Conservation (phyloP, 2,797 vertebrate genomes). For the Staurois parvus region DNA sequence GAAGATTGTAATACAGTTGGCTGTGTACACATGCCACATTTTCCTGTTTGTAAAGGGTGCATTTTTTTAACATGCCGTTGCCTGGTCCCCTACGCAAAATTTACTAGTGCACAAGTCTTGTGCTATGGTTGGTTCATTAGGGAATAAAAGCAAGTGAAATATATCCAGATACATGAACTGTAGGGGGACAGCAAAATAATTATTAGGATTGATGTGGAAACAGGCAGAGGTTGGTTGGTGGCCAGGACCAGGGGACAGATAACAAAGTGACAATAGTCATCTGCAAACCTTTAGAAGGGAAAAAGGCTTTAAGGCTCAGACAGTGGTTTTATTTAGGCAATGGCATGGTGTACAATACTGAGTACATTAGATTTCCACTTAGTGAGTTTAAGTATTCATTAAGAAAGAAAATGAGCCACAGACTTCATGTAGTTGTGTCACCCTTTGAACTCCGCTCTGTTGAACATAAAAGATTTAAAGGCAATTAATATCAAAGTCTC, state of each 20-base stretch:
- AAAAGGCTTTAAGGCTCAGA: background rate
- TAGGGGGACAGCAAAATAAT: background rate
- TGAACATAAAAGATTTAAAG: conserved; percentile 33
- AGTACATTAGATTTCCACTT: conserved; percentile 22
- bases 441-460: conserved; percentile 36
- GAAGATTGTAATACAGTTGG: too few species aligned
- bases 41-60: too few species aligned
- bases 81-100: background rate
- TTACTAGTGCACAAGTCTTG: background rate
- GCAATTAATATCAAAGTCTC: conserved; percentile 44
- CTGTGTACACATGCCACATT: too few species aligned
- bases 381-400: conserved; percentile 35
- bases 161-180: background rate
- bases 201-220: conserved; percentile 30
- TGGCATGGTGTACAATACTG: conserved; percentile 8
- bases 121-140: background rate
- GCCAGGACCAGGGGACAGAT: conserved; percentile 22
- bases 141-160: background rate
- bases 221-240: conserved; percentile 12
- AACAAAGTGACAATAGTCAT: background rate
- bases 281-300: background rate
- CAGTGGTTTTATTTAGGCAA: conserved; percentile 1
- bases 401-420: conserved; percentile 7
- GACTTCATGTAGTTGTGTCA: conserved; percentile 25
- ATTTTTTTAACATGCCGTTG: too few species aligned